A percentile compares a stretch with the other conserved stretches of the same genome.
These are phyloP conservation scores for Caenorhabditis sp. DNA, from an alignment of 2,888 invertebrate genomes.

Conservation along the genomic window DNA sequence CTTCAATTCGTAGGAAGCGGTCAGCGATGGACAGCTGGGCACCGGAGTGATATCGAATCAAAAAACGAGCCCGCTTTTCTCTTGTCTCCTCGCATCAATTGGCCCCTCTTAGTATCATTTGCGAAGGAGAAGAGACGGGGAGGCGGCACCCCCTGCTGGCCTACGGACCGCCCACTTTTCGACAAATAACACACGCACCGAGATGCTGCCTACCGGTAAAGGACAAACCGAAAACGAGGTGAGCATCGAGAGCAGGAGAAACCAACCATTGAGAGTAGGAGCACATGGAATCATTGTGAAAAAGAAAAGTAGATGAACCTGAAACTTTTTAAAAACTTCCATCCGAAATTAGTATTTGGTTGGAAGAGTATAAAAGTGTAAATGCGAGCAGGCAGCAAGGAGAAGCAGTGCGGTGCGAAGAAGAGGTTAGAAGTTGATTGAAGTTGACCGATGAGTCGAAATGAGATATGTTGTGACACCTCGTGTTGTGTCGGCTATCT, in stretches of 20 bases:
- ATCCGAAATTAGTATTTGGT: no score
- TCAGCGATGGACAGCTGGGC: conserved; percentile 31
- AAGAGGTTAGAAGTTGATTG: conserved; percentile 59
- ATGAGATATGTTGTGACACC: conserved; percentile 61
- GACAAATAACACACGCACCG: conserved; percentile 45
- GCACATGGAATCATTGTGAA: no score
- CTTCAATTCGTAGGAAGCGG: conserved; percentile 2
- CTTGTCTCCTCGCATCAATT: conserved; percentile 38
- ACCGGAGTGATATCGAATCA: conserved; percentile 42
- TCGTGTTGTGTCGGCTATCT: conserved; percentile 42
- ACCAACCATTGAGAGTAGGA: no score
- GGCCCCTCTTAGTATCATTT: conserved; percentile 45
- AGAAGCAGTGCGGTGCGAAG: conserved; percentile 42
- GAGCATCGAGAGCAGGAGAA: conserved; percentile 1
- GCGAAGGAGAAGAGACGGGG: conserved; percentile 13
- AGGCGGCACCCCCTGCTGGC: conserved; percentile 25
- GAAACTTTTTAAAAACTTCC: no score
- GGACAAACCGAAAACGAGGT: conserved; percentile 3
- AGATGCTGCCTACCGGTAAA: conserved; percentile 14
- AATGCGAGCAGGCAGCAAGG: conserved; percentile 1
- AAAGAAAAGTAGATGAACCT: background rate
- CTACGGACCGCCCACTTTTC: conserved; percentile 35
- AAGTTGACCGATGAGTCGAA: conserved; percentile 62
- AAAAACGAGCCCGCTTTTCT: conserved; percentile 36
- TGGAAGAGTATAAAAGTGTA: conserved; percentile 49